Evolutionary conservation across 2,797 vertebrate species (phyloP), one percentile per base, ranked within the genome.

Genomic region (Oreortyx pictus): DNA sequence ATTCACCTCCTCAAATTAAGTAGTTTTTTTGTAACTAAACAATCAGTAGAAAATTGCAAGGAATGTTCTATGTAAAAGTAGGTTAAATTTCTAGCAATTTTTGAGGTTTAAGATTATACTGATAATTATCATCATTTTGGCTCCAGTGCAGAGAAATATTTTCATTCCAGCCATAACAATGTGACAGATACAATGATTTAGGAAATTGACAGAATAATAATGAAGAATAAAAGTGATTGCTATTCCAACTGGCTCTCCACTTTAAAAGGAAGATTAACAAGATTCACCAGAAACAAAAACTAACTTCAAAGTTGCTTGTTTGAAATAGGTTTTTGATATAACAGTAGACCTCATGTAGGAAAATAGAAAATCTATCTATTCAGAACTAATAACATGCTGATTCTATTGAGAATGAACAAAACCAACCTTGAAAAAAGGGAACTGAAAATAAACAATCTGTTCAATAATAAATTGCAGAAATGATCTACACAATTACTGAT

Each of bases 231-330:
- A 91, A 90, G 83, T 71, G 8, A 49, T 57, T 88, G 29, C 27
- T 10, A 72, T 92, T 88, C 56, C 61, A 90, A 64, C 54, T 72
- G 33, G 50, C 25, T 86, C 24, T 65, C 17, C 13, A 46, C 71
- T 95, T 90, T 88, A 92, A 94, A 54, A 65, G 20, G 82, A 93
- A 89, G 23, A 70, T 59, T 86, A 66, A 60, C 88, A 86, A 76
- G 82, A 37, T 83, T 41, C 14, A 65, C 31, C 4, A 52, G 61
- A 79, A 93, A 75, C 66, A 76, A 52, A 83, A 89, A 70, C 31
- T 79, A 31, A 88, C 75, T 76, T 92, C 50, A 94, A 56, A 52
- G 60, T 10, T 88, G 56, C 12, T 81, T 46, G 14, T 73, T 93
- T 92, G 72, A 96, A 81, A 78, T 62, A 78, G 39, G 35, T 88